Evolutionary conservation across 2,113 vertebrate species (phyloP).

Genomic region (Cacatua alba): DNA sequence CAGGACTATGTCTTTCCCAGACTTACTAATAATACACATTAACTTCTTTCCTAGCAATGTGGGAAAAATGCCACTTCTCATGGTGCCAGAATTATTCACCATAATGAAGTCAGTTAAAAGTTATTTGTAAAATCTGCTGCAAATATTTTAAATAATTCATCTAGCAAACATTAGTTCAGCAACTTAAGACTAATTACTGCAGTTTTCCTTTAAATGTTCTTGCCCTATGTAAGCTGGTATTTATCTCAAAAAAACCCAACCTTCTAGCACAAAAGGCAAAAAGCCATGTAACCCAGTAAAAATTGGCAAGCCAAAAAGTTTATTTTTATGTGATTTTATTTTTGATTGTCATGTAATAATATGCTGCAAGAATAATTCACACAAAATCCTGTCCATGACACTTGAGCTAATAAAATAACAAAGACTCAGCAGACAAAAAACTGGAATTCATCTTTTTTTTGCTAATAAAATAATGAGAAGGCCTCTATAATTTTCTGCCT

Average conservation of each 20-base stretch:
- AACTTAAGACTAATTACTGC: neutral
- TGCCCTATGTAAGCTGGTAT: conserved; percentile 13
- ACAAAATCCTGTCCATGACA: conserved; percentile 31
- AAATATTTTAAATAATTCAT: conserved; percentile 21
- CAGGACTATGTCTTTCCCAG: conserved; percentile 10
- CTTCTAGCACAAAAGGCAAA: conserved; percentile 16
- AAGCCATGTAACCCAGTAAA: conserved; percentile 58
- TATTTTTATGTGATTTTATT: conserved; percentile 30
- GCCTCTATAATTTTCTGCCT: neutral
- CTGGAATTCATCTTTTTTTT: neutral
- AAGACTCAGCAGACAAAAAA: conserved; percentile 20
- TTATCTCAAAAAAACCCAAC: neutral
- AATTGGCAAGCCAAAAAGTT: conserved; percentile 61
- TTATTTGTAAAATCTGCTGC: conserved; percentile 16
- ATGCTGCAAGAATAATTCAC: neutral
- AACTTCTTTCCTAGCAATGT: conserved; percentile 17
- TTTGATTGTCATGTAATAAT: conserved; percentile 15
- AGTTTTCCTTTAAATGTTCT: conserved; percentile 58
- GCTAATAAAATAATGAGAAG: conserved; percentile 6
- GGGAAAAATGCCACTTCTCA: conserved; percentile 11
- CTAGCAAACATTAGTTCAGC: conserved; percentile 22
- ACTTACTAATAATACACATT: neutral
- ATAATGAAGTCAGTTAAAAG: conserved; percentile 33
- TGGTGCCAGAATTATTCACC: neutral
- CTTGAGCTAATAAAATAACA: conserved; percentile 23